A percentile compares a stretch with the other conserved stretches of the same genome.
Evolutionary conservation across 2,797 vertebrate species (phyloP).

Genomic region (Furcifer pardalis): DNA sequence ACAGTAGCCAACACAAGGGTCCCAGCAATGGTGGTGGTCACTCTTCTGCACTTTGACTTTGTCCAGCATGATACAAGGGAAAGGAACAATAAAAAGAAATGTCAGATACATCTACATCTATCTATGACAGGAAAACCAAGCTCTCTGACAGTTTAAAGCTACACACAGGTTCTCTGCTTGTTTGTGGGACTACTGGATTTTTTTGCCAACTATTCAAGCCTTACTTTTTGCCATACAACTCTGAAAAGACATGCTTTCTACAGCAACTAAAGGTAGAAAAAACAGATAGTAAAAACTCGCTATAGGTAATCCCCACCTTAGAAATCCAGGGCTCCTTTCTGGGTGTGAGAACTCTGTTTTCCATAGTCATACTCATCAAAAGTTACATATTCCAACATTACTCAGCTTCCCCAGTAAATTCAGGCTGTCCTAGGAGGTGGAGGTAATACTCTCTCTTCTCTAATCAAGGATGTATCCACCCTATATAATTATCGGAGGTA

Average conservation of each 20-base stretch:
- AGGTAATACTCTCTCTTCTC: no score
- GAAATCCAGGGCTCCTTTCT: not conserved
- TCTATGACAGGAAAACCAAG: not conserved
- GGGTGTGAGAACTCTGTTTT: no score
- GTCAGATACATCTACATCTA: conserved; percentile 9
- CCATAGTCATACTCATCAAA: no score
- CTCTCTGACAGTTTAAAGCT: no score
- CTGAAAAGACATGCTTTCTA: no score
- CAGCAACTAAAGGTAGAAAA: no score
- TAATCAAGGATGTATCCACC: no score
- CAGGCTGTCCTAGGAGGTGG: no score
- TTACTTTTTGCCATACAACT: not conserved
- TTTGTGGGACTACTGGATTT: not conserved
- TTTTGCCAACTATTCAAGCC: not conserved
- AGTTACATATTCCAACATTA: not conserved
- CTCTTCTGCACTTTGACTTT: conserved; percentile 96
- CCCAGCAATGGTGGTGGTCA: conserved; percentile 92
- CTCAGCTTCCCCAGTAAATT: not conserved
- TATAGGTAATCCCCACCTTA: not conserved
- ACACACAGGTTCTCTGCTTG: not conserved
- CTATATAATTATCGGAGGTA: no score
- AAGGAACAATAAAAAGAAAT: conserved; percentile 43
- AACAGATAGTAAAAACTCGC: not conserved
- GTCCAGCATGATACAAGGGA: conserved; percentile 11
- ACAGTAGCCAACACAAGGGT: conserved; percentile 90